A percentile compares a stretch with the other conserved stretches of the same genome.
Evolutionary conservation across 2,888 invertebrate genomes (phyloP).

Genomic region (Drosophila suboccidentalis): DNA sequence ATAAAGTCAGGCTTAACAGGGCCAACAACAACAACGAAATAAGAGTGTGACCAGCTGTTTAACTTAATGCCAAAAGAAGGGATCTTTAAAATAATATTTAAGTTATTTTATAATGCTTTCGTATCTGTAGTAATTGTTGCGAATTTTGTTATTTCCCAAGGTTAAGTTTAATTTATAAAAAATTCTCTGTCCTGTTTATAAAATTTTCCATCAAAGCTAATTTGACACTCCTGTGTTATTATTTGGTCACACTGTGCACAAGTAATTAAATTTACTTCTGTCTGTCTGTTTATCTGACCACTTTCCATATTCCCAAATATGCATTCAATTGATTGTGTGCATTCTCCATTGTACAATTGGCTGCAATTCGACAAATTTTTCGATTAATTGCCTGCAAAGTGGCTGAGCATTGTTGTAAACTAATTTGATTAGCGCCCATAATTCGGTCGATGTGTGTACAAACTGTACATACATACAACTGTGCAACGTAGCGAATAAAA

Average conservation of each 20-base stretch:
- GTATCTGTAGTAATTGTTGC: too few relatives aligned
- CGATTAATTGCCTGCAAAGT: conserved; percentile 63
- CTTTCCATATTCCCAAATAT: conserved; percentile 5
- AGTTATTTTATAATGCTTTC: not conserved
- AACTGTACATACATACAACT: conserved; percentile 23
- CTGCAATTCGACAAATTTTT: conserved; percentile 36
- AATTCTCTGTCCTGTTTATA: not conserved
- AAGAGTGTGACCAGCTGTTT: conserved; percentile 31
- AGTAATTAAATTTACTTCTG: conserved; percentile 36
- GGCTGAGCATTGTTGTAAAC: conserved; percentile 29
- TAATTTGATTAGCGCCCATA: conserved; percentile 56
- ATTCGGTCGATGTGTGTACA: not conserved
- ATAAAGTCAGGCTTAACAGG: conserved; percentile 60
- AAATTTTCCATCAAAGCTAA: conserved; percentile 13
- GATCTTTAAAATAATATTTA: not conserved
- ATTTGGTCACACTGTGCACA: conserved; percentile 33
- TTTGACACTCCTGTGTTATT: conserved; percentile 24
- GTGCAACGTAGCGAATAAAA: conserved; percentile 34
- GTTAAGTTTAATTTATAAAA: too few relatives aligned
- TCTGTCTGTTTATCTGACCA: not conserved
- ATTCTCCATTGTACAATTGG: not conserved
- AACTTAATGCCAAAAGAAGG: not conserved
- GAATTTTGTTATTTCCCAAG: too few relatives aligned
- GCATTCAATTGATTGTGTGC: not conserved
- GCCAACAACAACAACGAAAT: not conserved